Percentiles rank a stretch among this genome's conserved stretches.
Evolutionary conservation across 2,888 invertebrate genomes (phyloP).

Genomic region (Rotaria macrura): DNA sequence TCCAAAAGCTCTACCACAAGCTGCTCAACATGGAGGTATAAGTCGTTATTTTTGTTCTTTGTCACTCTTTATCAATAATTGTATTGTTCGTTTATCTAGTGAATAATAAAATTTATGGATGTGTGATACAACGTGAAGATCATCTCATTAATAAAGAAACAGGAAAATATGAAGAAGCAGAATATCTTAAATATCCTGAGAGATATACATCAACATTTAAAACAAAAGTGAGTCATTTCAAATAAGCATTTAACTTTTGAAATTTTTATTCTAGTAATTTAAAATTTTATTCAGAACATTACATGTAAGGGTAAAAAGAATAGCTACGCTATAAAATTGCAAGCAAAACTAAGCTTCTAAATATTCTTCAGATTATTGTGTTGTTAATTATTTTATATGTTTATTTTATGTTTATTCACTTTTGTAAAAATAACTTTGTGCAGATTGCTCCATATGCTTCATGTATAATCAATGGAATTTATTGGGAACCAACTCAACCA

Average conservation of each 20-base stretch:
- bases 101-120: conserved; percentile 85
- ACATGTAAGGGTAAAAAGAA: background rate
- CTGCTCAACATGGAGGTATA: conserved; percentile 72
- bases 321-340: background rate
- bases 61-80: background rate
- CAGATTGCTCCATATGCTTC: conserved; percentile 91
- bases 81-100: conserved; percentile 54
- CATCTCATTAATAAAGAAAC: conserved; percentile 83
- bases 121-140: conserved; percentile 82
- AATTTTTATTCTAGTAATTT: background rate
- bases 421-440: background rate
- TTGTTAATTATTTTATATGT: background rate
- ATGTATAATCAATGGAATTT: conserved; percentile 91
- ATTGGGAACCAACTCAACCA: conserved; percentile 94
- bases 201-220: conserved; percentile 32
- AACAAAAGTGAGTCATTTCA: background rate
- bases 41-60: conserved; percentile 54
- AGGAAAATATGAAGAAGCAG: conserved; percentile 76
- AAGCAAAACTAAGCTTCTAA: background rate
- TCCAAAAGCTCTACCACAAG: conserved; percentile 82
- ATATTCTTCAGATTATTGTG: background rate
- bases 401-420: background rate
- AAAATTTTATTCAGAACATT: background rate
- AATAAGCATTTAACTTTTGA: background rate
- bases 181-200: conserved; percentile 84